Evolutionary conservation across 2,888 invertebrate species (phyloP).

Genomic region (Bombylius discolor): DNA sequence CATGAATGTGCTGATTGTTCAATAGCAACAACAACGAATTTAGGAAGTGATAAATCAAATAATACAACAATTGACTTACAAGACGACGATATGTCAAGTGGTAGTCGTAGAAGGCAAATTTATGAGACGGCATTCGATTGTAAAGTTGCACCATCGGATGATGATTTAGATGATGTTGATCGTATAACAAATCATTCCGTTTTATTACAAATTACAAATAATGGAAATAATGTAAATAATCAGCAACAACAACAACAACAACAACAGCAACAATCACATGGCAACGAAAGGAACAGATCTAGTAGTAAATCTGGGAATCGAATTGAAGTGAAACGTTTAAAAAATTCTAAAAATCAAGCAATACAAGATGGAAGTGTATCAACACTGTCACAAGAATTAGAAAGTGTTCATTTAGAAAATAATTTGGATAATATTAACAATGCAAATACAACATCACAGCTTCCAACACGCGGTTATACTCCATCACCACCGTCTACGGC

Average conservation of each 20-base stretch:
- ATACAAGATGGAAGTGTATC: constrained; percentile 19
- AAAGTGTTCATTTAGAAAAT: constrained; percentile 47
- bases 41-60: constrained; percentile 12
- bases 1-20: constrained; percentile 40
- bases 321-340: constrained; percentile 30
- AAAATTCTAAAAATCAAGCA: constrained; percentile 34
- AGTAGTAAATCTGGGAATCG: constrained; percentile 39
- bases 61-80: constrained; percentile 11
- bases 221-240: constrained; percentile 16
- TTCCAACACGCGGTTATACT: constrained; percentile 58
- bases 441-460: constrained; percentile 38
- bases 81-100: constrained; percentile 40
- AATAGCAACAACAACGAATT: neutral
- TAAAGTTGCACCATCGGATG: constrained; percentile 67
- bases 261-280: neutral
- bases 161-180: constrained; percentile 68
- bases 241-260: neutral
- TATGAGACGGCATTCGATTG: constrained; percentile 87
- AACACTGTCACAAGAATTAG: constrained; percentile 38
- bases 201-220: constrained; percentile 42
- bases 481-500: constrained; percentile 77
- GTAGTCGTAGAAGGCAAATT: constrained; percentile 52
- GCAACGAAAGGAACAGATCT: neutral
- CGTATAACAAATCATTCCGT: constrained; percentile 70
- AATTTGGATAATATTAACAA: constrained; percentile 42